Evolutionary conservation across 2,113 vertebrate species (phyloP).

Genomic region (Grammomys dolichurus): DNA sequence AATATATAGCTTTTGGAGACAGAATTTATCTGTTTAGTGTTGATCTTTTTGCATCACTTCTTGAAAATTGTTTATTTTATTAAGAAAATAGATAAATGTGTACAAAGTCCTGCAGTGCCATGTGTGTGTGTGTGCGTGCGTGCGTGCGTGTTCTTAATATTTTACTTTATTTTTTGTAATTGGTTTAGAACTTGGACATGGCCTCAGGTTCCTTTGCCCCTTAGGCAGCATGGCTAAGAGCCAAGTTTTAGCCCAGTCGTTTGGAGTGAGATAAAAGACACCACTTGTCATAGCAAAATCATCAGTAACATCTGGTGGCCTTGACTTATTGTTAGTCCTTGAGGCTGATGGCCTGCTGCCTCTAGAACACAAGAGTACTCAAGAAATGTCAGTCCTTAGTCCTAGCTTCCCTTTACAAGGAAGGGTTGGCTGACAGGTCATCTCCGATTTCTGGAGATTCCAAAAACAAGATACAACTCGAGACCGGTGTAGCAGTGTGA

Average conservation of each 20-base stretch:
- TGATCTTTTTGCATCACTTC: background rate
- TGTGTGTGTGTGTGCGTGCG: background rate
- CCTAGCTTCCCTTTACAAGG: background rate
- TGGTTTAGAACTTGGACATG: background rate
- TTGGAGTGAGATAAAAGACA: background rate
- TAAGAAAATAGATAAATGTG: slow-evolving; percentile 9
- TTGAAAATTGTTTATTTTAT: slow-evolving; percentile 24
- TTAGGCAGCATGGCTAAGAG: background rate
- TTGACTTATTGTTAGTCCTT: background rate
- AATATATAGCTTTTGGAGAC: slow-evolving; percentile 8
- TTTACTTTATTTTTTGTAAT: background rate
- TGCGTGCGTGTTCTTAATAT: background rate
- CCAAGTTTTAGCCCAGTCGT: background rate
- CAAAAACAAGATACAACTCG: background rate
- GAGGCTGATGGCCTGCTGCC: background rate
- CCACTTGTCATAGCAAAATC: background rate
- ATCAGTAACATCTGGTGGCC: background rate
- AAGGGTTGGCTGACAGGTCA: background rate
- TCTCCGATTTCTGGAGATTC: background rate
- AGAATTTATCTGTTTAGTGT: slow-evolving; percentile 6
- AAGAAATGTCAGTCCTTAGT: background rate
- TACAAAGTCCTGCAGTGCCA: background rate
- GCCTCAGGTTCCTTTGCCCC: background rate
- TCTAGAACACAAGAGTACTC: too few relatives aligned
- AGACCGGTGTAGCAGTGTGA: background rate